Evolutionary conservation across 2,888 invertebrate genomes (phyloP).

Genomic region (Blastobasis lacticolella): DNA sequence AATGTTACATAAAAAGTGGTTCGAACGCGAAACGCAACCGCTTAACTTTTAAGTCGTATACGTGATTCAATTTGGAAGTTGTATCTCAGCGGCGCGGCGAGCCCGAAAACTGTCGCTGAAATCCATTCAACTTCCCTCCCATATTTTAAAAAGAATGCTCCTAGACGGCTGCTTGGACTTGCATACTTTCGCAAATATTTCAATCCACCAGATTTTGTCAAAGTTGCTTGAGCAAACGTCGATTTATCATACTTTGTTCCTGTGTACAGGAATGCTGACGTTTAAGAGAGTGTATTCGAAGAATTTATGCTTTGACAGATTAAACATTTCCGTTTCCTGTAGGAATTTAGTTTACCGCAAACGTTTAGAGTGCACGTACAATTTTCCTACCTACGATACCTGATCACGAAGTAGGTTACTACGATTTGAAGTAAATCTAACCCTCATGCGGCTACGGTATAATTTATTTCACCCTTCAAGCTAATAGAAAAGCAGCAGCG

Average conservation of each 20-base stretch:
- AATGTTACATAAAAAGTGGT: slow-evolving; percentile 60
- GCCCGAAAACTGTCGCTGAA: slow-evolving; percentile 56
- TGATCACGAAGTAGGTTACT: too few relatives aligned
- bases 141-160: slow-evolving; percentile 47
- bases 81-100: slow-evolving; percentile 43
- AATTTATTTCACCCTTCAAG: slow-evolving; percentile 22
- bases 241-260: slow-evolving; percentile 4
- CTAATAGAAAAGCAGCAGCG: slow-evolving; percentile 25
- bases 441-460: too few relatives aligned
- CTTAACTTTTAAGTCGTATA: slow-evolving; percentile 72
- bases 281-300: too few relatives aligned
- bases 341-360: too few relatives aligned
- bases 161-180: slow-evolving; percentile 9
- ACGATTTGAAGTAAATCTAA: too few relatives aligned
- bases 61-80: slow-evolving; percentile 72
- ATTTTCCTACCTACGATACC: too few relatives aligned
- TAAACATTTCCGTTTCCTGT: too few relatives aligned
- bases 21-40: slow-evolving; percentile 60
- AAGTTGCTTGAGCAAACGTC: slow-evolving; percentile 5
- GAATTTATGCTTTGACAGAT: too few relatives aligned
- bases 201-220: slow-evolving; percentile 8
- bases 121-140: slow-evolving; percentile 55
- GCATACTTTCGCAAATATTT: slow-evolving; percentile 9
- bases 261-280: too few relatives aligned
- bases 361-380: too few relatives aligned